These are phyloP conservation scores for Esox niger DNA, from an alignment of 2,113 vertebrate species.

Conservation along the genomic window DNA sequence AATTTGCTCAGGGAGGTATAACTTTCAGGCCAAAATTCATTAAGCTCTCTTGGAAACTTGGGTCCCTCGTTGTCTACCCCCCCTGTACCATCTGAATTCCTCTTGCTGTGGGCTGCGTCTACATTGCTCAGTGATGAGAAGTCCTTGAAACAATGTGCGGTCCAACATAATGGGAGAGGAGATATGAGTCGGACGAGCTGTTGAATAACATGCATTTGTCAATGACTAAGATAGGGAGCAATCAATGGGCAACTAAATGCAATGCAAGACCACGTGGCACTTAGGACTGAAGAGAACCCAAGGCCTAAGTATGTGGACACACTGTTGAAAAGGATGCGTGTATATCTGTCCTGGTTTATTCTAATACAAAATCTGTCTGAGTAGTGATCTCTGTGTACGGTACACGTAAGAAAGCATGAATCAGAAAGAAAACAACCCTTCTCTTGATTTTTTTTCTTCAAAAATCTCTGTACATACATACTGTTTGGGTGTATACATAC, in stretches of 20 bases:
- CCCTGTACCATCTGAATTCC: background rate
- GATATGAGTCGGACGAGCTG: conserved; percentile 5
- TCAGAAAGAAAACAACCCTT: conserved; percentile 45
- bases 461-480: conserved; percentile 63
- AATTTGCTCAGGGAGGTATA: background rate
- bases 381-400: conserved; percentile 1
- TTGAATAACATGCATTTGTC: conserved; percentile 1
- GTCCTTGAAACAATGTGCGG: background rate
- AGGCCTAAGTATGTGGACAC: background rate
- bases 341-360: background rate
- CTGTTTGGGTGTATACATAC: too few species aligned
- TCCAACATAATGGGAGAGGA: background rate
- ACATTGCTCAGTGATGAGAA: background rate
- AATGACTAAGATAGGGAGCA: background rate
- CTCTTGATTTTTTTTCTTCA: conserved; percentile 43
- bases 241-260: conserved; percentile 4
- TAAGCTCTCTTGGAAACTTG: background rate
- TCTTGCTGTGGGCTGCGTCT: background rate
- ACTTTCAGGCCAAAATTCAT: background rate
- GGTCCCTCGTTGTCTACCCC: background rate
- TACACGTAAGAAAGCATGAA: conserved; percentile 27
- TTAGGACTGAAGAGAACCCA: background rate
- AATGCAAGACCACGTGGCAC: background rate
- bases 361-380: background rate
- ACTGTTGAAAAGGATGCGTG: conserved; percentile 4